Evolutionary conservation across 2,113 vertebrate genomes (phyloP), one percentile per base, ranked within the genome.

Genomic region (Apodemus speciosus): DNA sequence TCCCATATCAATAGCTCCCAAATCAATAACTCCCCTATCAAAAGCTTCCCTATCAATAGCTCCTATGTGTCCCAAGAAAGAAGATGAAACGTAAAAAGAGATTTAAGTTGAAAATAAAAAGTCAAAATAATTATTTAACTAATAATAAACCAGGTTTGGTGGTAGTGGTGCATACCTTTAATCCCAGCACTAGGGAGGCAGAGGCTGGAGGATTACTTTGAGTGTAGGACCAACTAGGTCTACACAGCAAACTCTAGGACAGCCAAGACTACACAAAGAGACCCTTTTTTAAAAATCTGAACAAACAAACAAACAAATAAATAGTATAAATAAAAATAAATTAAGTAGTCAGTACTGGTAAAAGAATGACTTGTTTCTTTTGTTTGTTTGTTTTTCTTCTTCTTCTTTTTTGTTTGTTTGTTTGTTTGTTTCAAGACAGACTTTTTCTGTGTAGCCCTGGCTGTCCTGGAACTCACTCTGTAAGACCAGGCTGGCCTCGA

Each of bases 71-170:
- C 43, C 9, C 92, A 84, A 71, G 9, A 64, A 94, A 84, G 73
- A 49, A 16, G 25, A 16, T 88, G 35, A 95, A 71, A 30, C 35
- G n/a, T 92, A 58, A 77, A 83, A 92, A 87, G 76, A 93, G 43
- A 71, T 71, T 76, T 87, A 90, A 85, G 18, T 89, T 85, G 0
- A 15, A 56, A 25, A 53, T 85, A 35, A 85, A 16, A 25, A 60
- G 21, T 91, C 3, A n/a, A 66, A 85, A n/a, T 23, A 88, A 90
- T 91, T 87, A 76, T 40, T 93, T 76, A 76, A 30, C 43, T 49
- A 80, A 60, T 58, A 60, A 60, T 58, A 27, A 58, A 38, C n/a
- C 35, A 80, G n/a, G n/a, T 25, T 4, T 8, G 15, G 23, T 14
- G 13, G 13, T 83, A 38, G 58, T 32, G 58, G 79, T 18, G 9